A percentile compares a stretch with the other conserved stretches of the same genome.
phyloP scores from a whole-genome alignment of 2,888 invertebrate species.

The Notodonta dromedarius region DNA sequence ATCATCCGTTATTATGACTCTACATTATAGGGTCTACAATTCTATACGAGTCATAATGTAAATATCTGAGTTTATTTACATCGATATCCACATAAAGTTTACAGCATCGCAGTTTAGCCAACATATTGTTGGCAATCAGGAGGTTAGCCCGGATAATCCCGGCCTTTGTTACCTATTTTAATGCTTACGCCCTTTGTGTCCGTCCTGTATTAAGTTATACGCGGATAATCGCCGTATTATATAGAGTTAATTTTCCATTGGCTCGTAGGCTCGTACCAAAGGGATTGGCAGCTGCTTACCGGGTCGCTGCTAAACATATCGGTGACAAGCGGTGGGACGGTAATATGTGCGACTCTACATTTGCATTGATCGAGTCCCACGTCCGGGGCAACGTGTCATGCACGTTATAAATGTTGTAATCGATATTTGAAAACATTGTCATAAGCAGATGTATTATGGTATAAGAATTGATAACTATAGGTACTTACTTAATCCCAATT shows the following conservation, averaged over 20 bases:
- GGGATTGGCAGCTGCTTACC: constrained; percentile 75
- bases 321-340: constrained; percentile 42
- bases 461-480: constrained; percentile 5
- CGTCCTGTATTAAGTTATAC: constrained; percentile 81
- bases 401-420: constrained; percentile 21
- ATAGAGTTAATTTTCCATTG: constrained; percentile 80
- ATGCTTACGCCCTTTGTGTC: constrained; percentile 79
- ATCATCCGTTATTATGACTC: too few relatives aligned
- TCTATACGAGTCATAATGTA: too few relatives aligned
- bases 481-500: constrained; percentile 7
- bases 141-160: constrained; percentile 78
- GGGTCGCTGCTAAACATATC: constrained; percentile 54
- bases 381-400: constrained; percentile 17
- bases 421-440: constrained; percentile 15
- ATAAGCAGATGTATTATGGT: constrained; percentile 9
- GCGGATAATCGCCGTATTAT: constrained; percentile 82
- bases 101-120: constrained; percentile 53
- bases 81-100: constrained; percentile 14
- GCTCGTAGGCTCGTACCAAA: constrained; percentile 57
- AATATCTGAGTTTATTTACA: not conserved
- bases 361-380: constrained; percentile 13
- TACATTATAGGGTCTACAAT: too few relatives aligned
- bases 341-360: constrained; percentile 3
- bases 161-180: constrained; percentile 80
- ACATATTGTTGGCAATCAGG: constrained; percentile 63